These are phyloP conservation scores for Stenoptilia bipunctidactyla DNA, from an alignment of 2,888 invertebrate species.

Conservation along the genomic window DNA sequence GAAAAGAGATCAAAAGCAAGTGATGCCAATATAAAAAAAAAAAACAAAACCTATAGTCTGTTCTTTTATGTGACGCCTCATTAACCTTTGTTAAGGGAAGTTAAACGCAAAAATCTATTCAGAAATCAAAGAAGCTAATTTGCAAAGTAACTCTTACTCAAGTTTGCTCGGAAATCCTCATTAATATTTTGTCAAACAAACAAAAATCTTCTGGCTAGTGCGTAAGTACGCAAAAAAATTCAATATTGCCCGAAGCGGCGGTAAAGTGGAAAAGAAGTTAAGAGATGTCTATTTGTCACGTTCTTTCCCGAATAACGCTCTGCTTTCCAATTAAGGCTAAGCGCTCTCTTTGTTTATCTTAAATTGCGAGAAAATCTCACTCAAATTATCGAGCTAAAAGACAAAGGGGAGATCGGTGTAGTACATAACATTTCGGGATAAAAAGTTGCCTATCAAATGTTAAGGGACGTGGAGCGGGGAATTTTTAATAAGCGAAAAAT, in stretches of 20 bases:
- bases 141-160: background rate
- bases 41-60: too few relatives aligned
- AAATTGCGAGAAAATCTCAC: conserved; percentile 72
- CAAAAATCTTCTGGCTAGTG: conserved; percentile 46
- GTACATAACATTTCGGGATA: conserved; percentile 59
- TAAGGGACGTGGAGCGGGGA: conserved; percentile 57
- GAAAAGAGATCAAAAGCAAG: too few relatives aligned
- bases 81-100: too few relatives aligned
- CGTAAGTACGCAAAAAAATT: conserved; percentile 51
- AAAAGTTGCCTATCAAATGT: conserved; percentile 62
- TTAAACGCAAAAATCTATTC: too few relatives aligned
- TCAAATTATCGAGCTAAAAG: conserved; percentile 68
- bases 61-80: too few relatives aligned
- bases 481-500: conserved; percentile 72
- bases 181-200: conserved; percentile 61
- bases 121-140: background rate
- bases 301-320: conserved; percentile 67
- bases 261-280: conserved; percentile 69
- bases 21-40: too few relatives aligned
- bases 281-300: conserved; percentile 72
- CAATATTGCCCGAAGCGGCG: conserved; percentile 57
- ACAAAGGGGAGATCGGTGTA: conserved; percentile 57
- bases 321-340: conserved; percentile 72
- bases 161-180: conserved; percentile 28
- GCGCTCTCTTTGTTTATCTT: conserved; percentile 71